These are phyloP conservation scores for Crambe crambe DNA, from an alignment of 37 sponge, comb jelly and placozoan species.

Conservation along the genomic window DNA sequence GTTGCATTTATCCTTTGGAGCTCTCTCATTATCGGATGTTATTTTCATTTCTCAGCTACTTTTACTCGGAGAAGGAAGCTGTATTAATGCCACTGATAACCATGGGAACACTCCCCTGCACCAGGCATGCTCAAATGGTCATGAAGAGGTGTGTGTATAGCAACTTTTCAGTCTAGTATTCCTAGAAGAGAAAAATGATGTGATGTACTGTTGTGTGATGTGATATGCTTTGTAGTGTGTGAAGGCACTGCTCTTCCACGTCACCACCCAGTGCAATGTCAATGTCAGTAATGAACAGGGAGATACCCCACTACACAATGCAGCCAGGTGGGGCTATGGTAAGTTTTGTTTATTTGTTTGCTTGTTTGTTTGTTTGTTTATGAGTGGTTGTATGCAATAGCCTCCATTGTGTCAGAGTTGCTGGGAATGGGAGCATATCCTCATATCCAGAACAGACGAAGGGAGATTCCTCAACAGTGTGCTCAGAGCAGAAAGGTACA, in stretches of 20 bases:
- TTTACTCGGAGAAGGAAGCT: slow-evolving; percentile 53
- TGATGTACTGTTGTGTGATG: not conserved
- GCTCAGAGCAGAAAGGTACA: slow-evolving; percentile 68
- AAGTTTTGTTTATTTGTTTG: slow-evolving; percentile 6
- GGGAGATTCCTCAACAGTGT: slow-evolving; percentile 67
- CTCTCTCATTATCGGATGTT: too few relatives aligned
- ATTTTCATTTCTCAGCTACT: not conserved
- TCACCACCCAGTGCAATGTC: slow-evolving; percentile 48
- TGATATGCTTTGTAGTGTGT: slow-evolving; percentile 50
- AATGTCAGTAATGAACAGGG: slow-evolving; percentile 67
- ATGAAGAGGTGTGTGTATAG: slow-evolving; percentile 85
- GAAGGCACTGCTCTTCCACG: slow-evolving; percentile 79
- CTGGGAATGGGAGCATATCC: slow-evolving; percentile 67
- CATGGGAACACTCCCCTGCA: slow-evolving; percentile 87
- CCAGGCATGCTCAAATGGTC: slow-evolving; percentile 82
- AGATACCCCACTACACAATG: slow-evolving; percentile 90
- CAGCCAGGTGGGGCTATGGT: slow-evolving; percentile 92
- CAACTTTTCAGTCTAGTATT: too few relatives aligned
- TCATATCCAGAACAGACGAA: slow-evolving; percentile 48
- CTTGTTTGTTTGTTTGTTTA: not conserved
- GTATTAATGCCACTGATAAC: slow-evolving; percentile 71
- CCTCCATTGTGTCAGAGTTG: slow-evolving; percentile 66
- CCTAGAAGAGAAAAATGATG: too few relatives aligned
- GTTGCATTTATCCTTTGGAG: too few relatives aligned
- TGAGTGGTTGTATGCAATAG: slow-evolving; percentile 7